Evolutionary conservation across 2,113 vertebrate genomes (phyloP).

Genomic region (Symphodus melops): DNA sequence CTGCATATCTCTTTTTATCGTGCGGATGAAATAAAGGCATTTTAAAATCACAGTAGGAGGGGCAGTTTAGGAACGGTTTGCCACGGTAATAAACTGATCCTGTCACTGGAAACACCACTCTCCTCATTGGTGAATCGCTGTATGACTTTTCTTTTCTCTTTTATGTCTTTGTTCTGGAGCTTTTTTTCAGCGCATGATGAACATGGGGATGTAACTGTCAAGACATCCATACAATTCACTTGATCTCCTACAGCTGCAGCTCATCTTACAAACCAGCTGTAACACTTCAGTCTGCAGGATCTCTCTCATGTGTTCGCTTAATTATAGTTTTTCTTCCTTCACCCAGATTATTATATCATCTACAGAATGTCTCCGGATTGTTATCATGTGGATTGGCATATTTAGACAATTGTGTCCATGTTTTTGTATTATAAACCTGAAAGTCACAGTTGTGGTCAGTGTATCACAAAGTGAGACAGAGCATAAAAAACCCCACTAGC

Average conservation of each 20-base stretch:
- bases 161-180: slow-evolving; percentile 63
- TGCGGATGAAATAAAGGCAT: slow-evolving; percentile 67
- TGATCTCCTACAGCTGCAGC: slow-evolving; percentile 35
- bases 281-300: slow-evolving; percentile 15
- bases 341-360: background rate
- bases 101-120: slow-evolving; percentile 48
- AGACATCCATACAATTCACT: slow-evolving; percentile 48
- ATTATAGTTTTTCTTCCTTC: slow-evolving; percentile 1
- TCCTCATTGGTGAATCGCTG: slow-evolving; percentile 43
- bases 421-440: background rate
- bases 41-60: slow-evolving; percentile 78
- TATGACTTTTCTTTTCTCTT: slow-evolving; percentile 42
- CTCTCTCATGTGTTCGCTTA: slow-evolving; percentile 10
- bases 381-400: background rate
- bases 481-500: background rate
- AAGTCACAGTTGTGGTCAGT: background rate
- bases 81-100: slow-evolving; percentile 54
- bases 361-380: background rate
- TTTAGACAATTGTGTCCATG: background rate
- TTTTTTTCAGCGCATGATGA: slow-evolving; percentile 27
- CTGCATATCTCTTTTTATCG: slow-evolving; percentile 64
- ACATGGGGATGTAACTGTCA: slow-evolving; percentile 27
- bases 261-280: slow-evolving; percentile 19
- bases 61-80: slow-evolving; percentile 66
- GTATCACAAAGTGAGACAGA: background rate